Base-by-base conservation (phyloP, 2,797 vertebrate genomes). In the Pogoniulus pusillus region DNA sequence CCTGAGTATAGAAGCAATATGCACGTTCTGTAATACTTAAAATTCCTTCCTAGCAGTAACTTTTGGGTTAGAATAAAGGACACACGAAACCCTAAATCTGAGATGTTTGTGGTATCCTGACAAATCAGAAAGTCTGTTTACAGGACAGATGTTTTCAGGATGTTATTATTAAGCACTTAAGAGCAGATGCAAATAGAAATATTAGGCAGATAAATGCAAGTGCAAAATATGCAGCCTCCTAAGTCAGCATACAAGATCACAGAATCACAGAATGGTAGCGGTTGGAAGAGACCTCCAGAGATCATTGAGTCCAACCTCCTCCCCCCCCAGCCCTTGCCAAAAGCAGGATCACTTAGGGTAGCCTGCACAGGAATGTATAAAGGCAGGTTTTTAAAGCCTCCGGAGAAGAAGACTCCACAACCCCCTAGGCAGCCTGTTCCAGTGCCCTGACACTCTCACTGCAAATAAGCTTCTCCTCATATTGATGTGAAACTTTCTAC, bases 21-120 rank as follows among this genome's bases (percentile, higher is more conserved):
- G 16, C 51, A 65, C 57, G 35, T 20, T 30, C 79, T 45, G 11
- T 41, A 92, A 80, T 15, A 85, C 73, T 93, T 95, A 76, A 66
- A 32, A 24, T 92, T 96, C 93, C 84, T 95, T 95, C 82, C 87
- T 81, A 84, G 41, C 49, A 73, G 47, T 88, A 96, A 94, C 86
- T 35, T 90, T 79, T 20, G n/a, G 41, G 79, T 94, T 95, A 90
- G 60, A 66, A 81, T 79, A 54, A 89, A 95, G 93, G 64, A 65
- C 27, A 16, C 19, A n/a, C 24, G n/a, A 87, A n/a, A 45, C 49
- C 45, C 80, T 73, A 43, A 89, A 62, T 51, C 22, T 55, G 35
- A 82, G 27, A 53, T 17, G 12, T 68, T 20, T 34, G 59, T 24
- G 64, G 65, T 79, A 81, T 12, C 15, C 37, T 71, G 58, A 34